phyloP scores from a whole-genome alignment of 2,888 invertebrate species.

The Eueremaeus valkanovi region DNA sequence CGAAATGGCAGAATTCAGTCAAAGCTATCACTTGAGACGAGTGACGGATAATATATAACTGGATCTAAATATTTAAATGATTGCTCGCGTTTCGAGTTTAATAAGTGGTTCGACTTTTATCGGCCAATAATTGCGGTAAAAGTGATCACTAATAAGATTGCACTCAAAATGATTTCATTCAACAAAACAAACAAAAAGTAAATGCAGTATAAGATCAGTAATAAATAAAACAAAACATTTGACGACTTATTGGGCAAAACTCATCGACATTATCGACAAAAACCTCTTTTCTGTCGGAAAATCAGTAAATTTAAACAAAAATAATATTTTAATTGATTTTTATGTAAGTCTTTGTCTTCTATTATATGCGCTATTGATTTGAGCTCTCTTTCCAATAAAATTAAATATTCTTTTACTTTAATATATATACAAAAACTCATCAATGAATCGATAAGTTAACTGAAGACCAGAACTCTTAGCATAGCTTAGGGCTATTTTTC shows the following conservation, averaged over 20 bases:
- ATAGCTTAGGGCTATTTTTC: background rate
- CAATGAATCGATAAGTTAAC: background rate
- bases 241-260: background rate
- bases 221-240: background rate
- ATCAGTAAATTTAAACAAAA: background rate
- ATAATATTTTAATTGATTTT: background rate
- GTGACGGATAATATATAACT: background rate
- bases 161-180: background rate
- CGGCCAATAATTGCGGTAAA: background rate
- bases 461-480: background rate
- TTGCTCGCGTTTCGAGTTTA: background rate
- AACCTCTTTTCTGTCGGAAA: background rate
- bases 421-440: too few species aligned
- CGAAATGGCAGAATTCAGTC: slow-evolving; percentile 15
- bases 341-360: background rate
- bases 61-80: background rate
- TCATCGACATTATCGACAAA: background rate
- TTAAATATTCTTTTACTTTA: background rate
- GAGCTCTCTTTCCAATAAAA: background rate
- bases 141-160: slow-evolving; percentile 7
- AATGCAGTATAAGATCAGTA: slow-evolving; percentile 14
- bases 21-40: slow-evolving; percentile 6
- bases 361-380: background rate
- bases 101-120: slow-evolving; percentile 7
- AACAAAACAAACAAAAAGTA: background rate